Conservation (phyloP, 1,140 invertebrate genomes). For the Drosophila nikananu region DNA sequence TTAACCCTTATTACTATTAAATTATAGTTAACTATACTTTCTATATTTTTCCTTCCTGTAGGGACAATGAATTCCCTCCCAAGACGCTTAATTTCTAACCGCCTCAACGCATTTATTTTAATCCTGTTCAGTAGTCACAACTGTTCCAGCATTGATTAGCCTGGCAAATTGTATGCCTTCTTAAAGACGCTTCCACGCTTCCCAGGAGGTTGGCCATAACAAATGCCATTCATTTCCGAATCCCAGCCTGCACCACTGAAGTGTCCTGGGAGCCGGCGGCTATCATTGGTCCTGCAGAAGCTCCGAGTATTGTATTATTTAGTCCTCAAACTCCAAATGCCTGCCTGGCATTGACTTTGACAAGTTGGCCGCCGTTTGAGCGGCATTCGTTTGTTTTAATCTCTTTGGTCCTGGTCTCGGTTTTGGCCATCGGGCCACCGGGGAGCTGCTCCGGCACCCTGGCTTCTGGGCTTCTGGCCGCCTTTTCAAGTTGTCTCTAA, state of each 20-base stretch:
- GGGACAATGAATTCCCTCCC: neutral
- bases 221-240: conserved; percentile 79
- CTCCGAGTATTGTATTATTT: conserved; percentile 55
- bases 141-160: conserved; percentile 36
- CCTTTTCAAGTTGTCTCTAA: conserved; percentile 53
- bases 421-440: conserved; percentile 52
- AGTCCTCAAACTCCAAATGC: conserved; percentile 36
- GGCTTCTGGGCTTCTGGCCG: conserved; percentile 30
- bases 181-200: neutral
- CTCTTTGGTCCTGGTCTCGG: conserved; percentile 50
- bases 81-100: neutral
- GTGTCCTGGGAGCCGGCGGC: conserved; percentile 50
- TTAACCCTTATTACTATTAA: neutral
- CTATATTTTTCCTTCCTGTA: neutral
- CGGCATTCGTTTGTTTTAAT: conserved; percentile 71
- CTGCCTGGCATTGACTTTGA: conserved; percentile 72
- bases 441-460: conserved; percentile 33
- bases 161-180: conserved; percentile 19
- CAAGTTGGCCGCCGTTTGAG: conserved; percentile 74
- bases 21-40: neutral
- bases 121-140: conserved; percentile 10
- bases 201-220: conserved; percentile 61
- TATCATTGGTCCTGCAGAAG: conserved; percentile 44
- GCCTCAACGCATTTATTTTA: conserved; percentile 24
- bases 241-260: conserved; percentile 57